Conservation (phyloP, 2,113 vertebrate species). For the Zosterops lateralis region DNA sequence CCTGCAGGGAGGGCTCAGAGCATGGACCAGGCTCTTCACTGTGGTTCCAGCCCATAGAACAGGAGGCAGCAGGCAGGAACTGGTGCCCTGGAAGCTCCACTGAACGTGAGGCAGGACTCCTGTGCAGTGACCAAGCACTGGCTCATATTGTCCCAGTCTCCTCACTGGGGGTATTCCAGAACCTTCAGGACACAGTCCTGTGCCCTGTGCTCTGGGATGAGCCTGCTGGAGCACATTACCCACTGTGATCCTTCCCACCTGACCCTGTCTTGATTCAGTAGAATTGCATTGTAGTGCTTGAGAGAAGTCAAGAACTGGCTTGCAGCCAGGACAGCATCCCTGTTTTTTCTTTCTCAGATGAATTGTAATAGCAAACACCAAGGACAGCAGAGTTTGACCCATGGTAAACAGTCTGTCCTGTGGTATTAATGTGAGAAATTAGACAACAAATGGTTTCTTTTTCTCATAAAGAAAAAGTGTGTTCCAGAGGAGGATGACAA, state of each 20-base stretch:
- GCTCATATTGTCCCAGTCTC: not conserved
- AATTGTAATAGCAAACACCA: not conserved
- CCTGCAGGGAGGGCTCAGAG: not conserved
- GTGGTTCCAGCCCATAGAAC: accelerated
- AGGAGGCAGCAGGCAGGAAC: accelerated
- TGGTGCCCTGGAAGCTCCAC: not conserved
- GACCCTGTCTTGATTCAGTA: not conserved
- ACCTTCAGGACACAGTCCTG: not conserved
- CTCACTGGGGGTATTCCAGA: not conserved
- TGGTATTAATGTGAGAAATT: not conserved
- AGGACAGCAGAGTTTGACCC: not conserved
- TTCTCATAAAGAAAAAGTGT: not conserved
- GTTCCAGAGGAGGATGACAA: not conserved
- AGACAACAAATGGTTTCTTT: not conserved
- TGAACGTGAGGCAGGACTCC: not conserved
- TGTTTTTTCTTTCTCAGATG: not conserved
- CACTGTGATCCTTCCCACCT: not conserved
- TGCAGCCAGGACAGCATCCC: not conserved
- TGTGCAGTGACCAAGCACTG: not conserved
- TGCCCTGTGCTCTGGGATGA: not conserved
- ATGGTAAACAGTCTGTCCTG: not conserved
- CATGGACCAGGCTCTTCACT: accelerated
- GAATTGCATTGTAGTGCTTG: not conserved
- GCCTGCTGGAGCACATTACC: not conserved
- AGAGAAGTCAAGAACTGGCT: not conserved